phyloP scores from a whole-genome alignment of 2,113 vertebrate species.

The Corvus cornix region DNA sequence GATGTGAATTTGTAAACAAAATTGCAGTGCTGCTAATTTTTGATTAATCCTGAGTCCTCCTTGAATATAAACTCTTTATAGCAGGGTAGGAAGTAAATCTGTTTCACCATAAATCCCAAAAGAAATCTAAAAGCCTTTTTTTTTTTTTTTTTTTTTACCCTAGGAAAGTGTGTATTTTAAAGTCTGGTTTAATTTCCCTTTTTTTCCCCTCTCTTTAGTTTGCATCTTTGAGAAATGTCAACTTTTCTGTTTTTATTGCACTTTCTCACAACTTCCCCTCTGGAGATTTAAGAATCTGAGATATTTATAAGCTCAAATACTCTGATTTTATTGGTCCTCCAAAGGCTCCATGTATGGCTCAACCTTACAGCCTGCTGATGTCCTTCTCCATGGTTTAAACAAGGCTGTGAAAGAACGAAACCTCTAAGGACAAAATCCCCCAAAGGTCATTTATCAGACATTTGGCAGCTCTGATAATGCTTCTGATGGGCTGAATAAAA shows the following conservation, averaged over 20 bases:
- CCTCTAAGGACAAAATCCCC: not conserved
- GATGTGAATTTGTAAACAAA: not conserved
- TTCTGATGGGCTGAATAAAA: slow-evolving; percentile 27
- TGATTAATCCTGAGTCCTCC: not conserved
- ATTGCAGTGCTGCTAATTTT: not conserved
- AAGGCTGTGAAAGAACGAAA: not conserved
- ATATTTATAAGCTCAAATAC: not conserved
- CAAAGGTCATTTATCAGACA: not conserved
- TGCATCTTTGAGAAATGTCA: not conserved
- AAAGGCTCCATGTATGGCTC: not conserved
- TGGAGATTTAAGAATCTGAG: slow-evolving; percentile 29
- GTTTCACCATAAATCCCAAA: not conserved
- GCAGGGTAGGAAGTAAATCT: not conserved
- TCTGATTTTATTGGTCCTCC: slow-evolving; percentile 13
- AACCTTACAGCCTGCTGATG: not conserved
- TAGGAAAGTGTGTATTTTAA: not conserved
- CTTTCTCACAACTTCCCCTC: not conserved
- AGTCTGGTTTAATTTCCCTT: not conserved
- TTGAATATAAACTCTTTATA: not conserved
- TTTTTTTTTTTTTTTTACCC: not conserved
- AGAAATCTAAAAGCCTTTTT: not conserved
- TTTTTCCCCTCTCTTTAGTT: rapidly evolving
- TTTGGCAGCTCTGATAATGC: slow-evolving; percentile 26
- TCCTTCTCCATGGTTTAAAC: not conserved
- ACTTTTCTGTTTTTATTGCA: not conserved